Conservation (phyloP, 2,888 invertebrate genomes). For the Scrobipalpa atriplicella region DNA sequence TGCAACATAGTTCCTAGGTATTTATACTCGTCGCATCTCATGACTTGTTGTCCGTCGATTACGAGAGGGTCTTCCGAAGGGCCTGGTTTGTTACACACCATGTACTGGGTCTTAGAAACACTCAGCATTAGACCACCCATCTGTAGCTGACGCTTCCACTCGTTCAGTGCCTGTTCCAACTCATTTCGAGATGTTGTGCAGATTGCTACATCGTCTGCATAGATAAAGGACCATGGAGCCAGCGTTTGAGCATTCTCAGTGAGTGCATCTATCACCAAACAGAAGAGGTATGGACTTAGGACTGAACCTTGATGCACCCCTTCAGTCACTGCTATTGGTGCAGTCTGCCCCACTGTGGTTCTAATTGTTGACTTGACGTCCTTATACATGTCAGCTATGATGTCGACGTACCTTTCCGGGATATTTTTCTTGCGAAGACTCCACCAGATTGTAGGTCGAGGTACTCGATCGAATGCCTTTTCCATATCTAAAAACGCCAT, state of each 20-base stretch:
- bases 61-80: background rate
- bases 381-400: background rate
- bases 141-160: background rate
- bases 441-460: background rate
- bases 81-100: background rate
- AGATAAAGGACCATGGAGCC: background rate
- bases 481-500: background rate
- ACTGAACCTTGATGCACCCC: constrained; percentile 9
- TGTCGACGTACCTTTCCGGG: background rate
- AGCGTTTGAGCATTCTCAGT: background rate
- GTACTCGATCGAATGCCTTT: background rate
- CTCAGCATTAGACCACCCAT: background rate
- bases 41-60: background rate
- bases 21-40: background rate
- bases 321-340: background rate
- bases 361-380: background rate
- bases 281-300: constrained; percentile 2
- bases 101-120: constrained; percentile 4
- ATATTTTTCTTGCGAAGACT: background rate
- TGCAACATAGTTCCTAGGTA: background rate
- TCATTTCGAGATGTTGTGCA: background rate
- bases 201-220: constrained; percentile 2
- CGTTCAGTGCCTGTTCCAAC: background rate
- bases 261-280: background rate
- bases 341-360: background rate